Conservation (phyloP, 2,888 invertebrate species). For the Electrophaes corylata region DNA sequence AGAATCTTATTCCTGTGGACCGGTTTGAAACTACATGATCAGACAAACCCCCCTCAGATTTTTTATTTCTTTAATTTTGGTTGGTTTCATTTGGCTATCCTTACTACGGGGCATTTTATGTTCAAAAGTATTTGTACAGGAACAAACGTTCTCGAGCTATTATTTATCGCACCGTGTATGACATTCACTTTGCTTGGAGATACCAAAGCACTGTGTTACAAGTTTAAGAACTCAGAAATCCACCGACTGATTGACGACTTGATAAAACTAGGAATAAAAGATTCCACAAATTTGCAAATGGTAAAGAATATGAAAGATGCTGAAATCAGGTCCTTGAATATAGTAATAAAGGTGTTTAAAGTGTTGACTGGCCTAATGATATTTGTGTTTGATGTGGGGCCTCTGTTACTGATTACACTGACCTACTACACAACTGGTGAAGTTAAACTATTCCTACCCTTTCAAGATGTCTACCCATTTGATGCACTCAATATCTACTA, state of each 20-base stretch:
- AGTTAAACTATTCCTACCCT: slow-evolving; percentile 9
- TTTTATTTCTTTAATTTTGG: not conserved
- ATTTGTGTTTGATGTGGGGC: slow-evolving; percentile 4
- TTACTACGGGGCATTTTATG: not conserved
- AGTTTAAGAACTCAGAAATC: not conserved
- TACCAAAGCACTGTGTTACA: slow-evolving; percentile 3
- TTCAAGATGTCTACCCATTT: not conserved
- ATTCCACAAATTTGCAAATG: not conserved
- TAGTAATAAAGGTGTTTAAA: slow-evolving; percentile 2
- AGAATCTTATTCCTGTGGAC: not conserved
- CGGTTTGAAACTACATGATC: slow-evolving; percentile 8
- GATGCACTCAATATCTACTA: slow-evolving; percentile 31
- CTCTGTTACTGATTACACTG: slow-evolving; percentile 5
- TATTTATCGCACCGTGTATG: slow-evolving; percentile 7
- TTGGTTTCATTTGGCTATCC: not conserved
- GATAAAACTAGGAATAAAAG: slow-evolving; percentile 2
- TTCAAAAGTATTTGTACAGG: not conserved
- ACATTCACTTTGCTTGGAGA: not conserved
- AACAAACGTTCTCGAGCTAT: not conserved
- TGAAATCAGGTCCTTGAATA: slow-evolving; percentile 4
- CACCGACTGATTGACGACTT: slow-evolving; percentile 6
- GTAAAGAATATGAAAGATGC: not conserved
- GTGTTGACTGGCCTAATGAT: slow-evolving; percentile 3
- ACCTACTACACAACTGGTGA: slow-evolving; percentile 9
- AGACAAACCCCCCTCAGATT: slow-evolving; percentile 1